Base-by-base conservation (phyloP, 2,113 vertebrate genomes). In the Indicator indicator region DNA sequence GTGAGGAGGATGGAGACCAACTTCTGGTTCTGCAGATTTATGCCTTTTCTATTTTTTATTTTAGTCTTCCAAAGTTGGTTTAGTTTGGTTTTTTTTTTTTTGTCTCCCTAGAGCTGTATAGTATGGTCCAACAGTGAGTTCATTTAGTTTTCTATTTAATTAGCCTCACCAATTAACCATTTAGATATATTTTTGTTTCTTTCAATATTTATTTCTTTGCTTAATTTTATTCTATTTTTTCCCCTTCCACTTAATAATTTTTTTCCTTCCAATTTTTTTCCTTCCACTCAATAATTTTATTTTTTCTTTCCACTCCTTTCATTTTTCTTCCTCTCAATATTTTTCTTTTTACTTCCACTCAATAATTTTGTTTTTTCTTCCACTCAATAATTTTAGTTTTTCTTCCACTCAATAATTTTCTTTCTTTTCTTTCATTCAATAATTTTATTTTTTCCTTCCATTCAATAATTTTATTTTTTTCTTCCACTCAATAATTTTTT, bases 161-260 rank as follows among this genome's bases (percentile, higher is more conserved):
- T 95, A 97, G 97, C 96, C 96, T 98, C 96, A 48, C 95, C 95
- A 97, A 97, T 98, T 98, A 98, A 98, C 96, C 81, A 1, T 42
- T 95, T 24, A 44, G 48, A 21, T 48, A 21, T 4, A 52, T 24
- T 13, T 52, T 13, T 52, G 24, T 48, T 24, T 91, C 97, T 96
- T 98, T 98, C 93, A 98, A 27, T 98, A 98, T 99, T 99, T 99
- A 99, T 99, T 99, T 99, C 96, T 98, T 96, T 89, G 42, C 15
- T 44, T 44, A 44, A 44, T 16, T 44, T 44, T 44, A 44, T 16
- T 44, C 42, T 44, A 12, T 6, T 44, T 44, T 44, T 44, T 44
- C 42, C 42, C 21, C 21, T 52, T 52, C 23, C 46, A 8, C 42
- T 44, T 16, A 14, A 44, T 44, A 14, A 44, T 46, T 50, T 44